Percentiles rank a stretch among this genome's conserved stretches.
These are phyloP conservation scores for Phortica okadai DNA, from an alignment of 2,888 invertebrate genomes.

Conservation along the genomic window DNA sequence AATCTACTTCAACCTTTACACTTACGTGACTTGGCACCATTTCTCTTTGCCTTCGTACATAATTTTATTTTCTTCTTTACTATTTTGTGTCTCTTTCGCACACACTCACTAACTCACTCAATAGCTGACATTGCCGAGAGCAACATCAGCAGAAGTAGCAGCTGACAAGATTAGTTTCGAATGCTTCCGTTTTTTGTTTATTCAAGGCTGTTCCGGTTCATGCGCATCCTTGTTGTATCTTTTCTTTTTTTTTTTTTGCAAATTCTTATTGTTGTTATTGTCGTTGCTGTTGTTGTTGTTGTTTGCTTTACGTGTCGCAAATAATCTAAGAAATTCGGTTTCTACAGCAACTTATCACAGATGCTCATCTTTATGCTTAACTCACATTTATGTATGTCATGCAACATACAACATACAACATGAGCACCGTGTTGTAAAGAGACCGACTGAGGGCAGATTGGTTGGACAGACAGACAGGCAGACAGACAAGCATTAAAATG, in stretches of 20 bases:
- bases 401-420: not conserved
- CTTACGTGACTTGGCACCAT: not conserved
- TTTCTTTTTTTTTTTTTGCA: not conserved
- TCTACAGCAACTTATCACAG: not conserved
- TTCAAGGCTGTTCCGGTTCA: constrained; percentile 3
- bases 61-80: not conserved
- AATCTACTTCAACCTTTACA: no score
- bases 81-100: not conserved
- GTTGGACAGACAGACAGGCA: no score
- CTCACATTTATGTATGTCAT: not conserved
- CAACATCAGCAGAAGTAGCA: not conserved
- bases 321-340: constrained; percentile 12
- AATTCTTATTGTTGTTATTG: constrained; percentile 1
- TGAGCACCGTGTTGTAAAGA: no score
- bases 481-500: no score
- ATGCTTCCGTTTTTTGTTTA: constrained; percentile 22
- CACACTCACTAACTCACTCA: not conserved
- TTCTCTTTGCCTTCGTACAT: not conserved
- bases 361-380: constrained; percentile 1
- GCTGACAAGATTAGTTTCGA: constrained; percentile 28
- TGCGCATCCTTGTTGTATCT: not conserved
- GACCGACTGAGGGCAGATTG: no score
- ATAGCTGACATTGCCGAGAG: not conserved
- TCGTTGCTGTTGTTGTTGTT: not conserved
- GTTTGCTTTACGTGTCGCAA: constrained; percentile 26